Evolutionary conservation across 2,113 vertebrate genomes (phyloP).

Genomic region (Myotis yumanensis): DNA sequence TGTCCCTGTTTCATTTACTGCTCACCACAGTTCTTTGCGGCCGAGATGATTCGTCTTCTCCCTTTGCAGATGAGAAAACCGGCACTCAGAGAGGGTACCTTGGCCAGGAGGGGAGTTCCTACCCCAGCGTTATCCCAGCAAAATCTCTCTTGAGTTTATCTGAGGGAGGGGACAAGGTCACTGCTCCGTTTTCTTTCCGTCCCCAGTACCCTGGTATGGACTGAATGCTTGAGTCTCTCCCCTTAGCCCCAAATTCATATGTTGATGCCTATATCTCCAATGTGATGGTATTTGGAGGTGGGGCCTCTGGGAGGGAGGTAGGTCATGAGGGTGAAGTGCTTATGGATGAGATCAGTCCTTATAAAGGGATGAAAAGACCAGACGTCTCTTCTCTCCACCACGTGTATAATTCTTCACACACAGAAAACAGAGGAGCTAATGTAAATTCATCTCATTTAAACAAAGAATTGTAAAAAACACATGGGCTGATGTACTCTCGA

Average conservation of each 20-base stretch:
- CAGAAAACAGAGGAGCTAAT: not conserved
- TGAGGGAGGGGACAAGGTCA: not conserved
- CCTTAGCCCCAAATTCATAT: rapidly evolving
- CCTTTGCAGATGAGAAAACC: not conserved
- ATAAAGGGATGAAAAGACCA: not conserved
- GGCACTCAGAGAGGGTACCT: not conserved
- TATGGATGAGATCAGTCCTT: not conserved
- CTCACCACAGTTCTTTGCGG: not conserved
- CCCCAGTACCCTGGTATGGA: not conserved
- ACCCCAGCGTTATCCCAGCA: not conserved
- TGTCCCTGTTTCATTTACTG: not conserved
- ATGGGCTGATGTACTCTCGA: not conserved
- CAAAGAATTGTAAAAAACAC: not conserved
- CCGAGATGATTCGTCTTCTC: not conserved
- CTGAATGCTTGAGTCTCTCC: not conserved
- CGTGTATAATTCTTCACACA: not conserved
- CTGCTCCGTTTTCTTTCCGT: not conserved
- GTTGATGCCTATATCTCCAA: not conserved
- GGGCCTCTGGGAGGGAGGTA: not conserved
- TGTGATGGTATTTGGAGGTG: not conserved
- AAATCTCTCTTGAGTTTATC: not conserved
- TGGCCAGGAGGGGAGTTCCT: not conserved
- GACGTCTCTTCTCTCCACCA: not conserved
- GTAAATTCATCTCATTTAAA: not conserved
- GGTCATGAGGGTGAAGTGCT: not conserved